Percentiles rank a stretch among this genome's conserved stretches.
These are phyloP conservation scores for Hetaerina americana DNA, from an alignment of 1,140 invertebrate species.

Conservation along the genomic window DNA sequence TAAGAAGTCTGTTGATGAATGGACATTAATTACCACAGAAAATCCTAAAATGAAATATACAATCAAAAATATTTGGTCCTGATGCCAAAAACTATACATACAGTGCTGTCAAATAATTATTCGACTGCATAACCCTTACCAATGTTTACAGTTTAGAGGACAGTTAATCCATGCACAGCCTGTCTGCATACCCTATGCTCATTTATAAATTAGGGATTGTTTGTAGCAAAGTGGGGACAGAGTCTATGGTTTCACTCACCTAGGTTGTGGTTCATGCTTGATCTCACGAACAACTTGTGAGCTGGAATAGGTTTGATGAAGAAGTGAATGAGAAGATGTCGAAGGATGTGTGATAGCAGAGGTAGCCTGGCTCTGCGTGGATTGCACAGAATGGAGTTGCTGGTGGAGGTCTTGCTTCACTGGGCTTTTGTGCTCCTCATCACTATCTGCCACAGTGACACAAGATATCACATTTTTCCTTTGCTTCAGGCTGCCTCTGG, in stretches of 20 bases:
- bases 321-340: not conserved
- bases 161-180: too few relatives aligned
- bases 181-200: too few relatives aligned
- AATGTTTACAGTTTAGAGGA: too few relatives aligned
- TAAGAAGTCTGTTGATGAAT: too few relatives aligned
- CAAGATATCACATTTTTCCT: constrained; percentile 65
- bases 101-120: too few relatives aligned
- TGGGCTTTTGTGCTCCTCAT: constrained; percentile 53
- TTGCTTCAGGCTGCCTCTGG: constrained; percentile 21
- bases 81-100: too few relatives aligned
- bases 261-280: constrained; percentile 28
- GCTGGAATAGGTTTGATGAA: not conserved
- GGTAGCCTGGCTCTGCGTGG: constrained; percentile 17
- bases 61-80: too few relatives aligned
- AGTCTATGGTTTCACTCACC: constrained; percentile 14
- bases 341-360: constrained; percentile 3
- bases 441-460: constrained; percentile 68
- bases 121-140: too few relatives aligned
- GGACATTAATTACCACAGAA: too few relatives aligned
- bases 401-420: constrained; percentile 39
- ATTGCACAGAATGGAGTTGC: constrained; percentile 18
- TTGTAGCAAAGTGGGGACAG: constrained; percentile 1
- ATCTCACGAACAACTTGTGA: constrained; percentile 19
- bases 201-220: too few relatives aligned
- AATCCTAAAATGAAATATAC: too few relatives aligned